Evolutionary conservation across 2,797 vertebrate genomes (phyloP).

Genomic region (Falco berigora): DNA sequence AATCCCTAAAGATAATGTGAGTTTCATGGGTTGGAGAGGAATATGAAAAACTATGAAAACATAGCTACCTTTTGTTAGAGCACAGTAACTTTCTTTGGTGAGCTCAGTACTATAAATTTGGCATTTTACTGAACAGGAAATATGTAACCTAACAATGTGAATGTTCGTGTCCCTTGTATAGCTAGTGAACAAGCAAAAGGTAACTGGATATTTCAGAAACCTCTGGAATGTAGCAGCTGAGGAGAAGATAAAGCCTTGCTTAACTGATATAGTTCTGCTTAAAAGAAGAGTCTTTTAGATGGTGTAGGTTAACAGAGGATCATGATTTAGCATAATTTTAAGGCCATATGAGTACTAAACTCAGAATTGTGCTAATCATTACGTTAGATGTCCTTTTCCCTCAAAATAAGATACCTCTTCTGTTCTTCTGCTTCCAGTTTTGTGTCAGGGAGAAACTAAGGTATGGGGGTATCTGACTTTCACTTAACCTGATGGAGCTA

Average conservation of each 20-base stretch:
- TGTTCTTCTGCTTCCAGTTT: not conserved
- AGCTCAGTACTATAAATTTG: not conserved
- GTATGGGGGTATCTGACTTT: not conserved
- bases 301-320: not conserved
- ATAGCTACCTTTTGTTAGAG: not conserved
- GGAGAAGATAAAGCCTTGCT: not conserved
- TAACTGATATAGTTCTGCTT: not conserved
- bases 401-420: not conserved
- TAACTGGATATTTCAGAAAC: not conserved
- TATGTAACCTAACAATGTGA: not conserved
- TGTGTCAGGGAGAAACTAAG: not conserved
- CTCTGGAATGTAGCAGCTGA: not conserved
- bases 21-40: not conserved
- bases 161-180: not conserved
- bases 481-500: not conserved
- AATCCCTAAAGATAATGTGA: not conserved
- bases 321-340: not conserved
- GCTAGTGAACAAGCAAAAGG: not conserved
- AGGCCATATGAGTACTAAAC: not conserved
- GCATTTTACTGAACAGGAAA: not conserved
- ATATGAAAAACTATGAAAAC: not conserved
- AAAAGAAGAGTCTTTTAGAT: not conserved
- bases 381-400: not conserved
- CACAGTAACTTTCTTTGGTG: not conserved
- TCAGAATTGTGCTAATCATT: not conserved